Conservation (phyloP, 2,113 vertebrate species). For the Malurus cyaneus region DNA sequence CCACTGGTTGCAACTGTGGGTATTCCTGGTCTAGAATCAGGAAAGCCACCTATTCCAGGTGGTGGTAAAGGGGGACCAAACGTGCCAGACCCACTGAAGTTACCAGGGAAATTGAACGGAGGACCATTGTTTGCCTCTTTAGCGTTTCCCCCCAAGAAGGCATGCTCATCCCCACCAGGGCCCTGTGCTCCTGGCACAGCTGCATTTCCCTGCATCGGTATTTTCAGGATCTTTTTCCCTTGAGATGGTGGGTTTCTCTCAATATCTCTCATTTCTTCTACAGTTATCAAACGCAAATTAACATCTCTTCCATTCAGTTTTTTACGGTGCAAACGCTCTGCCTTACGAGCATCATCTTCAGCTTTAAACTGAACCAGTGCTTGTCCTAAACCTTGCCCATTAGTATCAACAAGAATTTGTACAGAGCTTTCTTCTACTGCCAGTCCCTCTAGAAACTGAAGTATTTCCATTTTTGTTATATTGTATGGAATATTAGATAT, state of each 20-base stretch:
- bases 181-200: slow-evolving; percentile 66
- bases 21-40: slow-evolving; percentile 82
- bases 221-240: slow-evolving; percentile 88
- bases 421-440: slow-evolving; percentile 90
- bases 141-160: slow-evolving; percentile 84
- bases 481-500: slow-evolving; percentile 98
- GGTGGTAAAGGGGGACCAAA: slow-evolving; percentile 89
- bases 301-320: slow-evolving; percentile 96
- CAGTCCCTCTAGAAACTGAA: slow-evolving; percentile 92
- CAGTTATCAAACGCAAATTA: slow-evolving; percentile 89
- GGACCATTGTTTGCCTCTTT: slow-evolving; percentile 85
- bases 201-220: slow-evolving; percentile 75
- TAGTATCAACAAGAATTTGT: slow-evolving; percentile 90
- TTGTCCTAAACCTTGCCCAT: slow-evolving; percentile 94
- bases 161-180: slow-evolving; percentile 83
- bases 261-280: slow-evolving; percentile 94
- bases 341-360: slow-evolving; percentile 94
- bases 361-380: slow-evolving; percentile 92
- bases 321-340: slow-evolving; percentile 93
- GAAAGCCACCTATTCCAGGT: slow-evolving; percentile 86
- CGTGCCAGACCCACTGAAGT: slow-evolving; percentile 86
- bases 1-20: slow-evolving; percentile 82
- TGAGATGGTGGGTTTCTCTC: slow-evolving; percentile 92
- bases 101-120: slow-evolving; percentile 85
- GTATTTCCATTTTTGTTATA: slow-evolving; percentile 91